phyloP scores from a whole-genome alignment of 2,797 vertebrate genomes.

The Aplochiton taeniatus region DNA sequence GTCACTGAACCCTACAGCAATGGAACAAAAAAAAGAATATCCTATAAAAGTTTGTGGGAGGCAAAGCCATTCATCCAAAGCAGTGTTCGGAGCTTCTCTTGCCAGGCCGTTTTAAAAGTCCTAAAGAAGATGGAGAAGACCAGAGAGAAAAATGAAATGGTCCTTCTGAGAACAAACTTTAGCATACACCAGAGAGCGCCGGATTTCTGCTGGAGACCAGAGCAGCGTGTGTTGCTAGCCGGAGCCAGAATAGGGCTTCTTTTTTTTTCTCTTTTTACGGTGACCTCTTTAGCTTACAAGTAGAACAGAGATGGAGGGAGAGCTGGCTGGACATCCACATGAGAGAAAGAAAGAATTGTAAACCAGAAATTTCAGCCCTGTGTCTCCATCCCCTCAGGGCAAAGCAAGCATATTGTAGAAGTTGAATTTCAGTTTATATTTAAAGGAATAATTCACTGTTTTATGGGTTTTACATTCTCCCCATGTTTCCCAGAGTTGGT shows the following conservation, averaged over 20 bases:
- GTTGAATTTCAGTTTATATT: slow-evolving; percentile 22
- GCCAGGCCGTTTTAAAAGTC: slow-evolving; percentile 68
- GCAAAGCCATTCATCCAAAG: slow-evolving; percentile 42
- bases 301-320: slow-evolving; percentile 2
- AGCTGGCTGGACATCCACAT: slow-evolving; percentile 53
- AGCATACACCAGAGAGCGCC: slow-evolving; percentile 57
- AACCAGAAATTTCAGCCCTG: slow-evolving; percentile 34
- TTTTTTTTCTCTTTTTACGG: slow-evolving; percentile 6
- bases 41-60: slow-evolving; percentile 60
- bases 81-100: slow-evolving; percentile 55
- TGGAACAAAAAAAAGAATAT: slow-evolving; percentile 57
- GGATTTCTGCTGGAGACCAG: slow-evolving; percentile 63
- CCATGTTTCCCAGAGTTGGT: no score
- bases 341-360: slow-evolving; percentile 42
- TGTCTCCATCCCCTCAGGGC: slow-evolving; percentile 18
- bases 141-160: slow-evolving; percentile 23
- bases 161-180: slow-evolving; percentile 6
- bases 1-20: slow-evolving; percentile 58
- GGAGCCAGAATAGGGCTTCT: slow-evolving; percentile 53
- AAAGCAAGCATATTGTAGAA: slow-evolving; percentile 53
- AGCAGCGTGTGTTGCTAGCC: slow-evolving; percentile 33
- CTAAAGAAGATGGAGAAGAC: slow-evolving; percentile 60
- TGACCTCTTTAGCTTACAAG: slow-evolving; percentile 52
- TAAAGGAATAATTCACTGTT: not conserved
- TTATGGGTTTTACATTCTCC: no score